phyloP scores from a whole-genome alignment of 2,888 invertebrate genomes.

The Lagria hirta region DNA sequence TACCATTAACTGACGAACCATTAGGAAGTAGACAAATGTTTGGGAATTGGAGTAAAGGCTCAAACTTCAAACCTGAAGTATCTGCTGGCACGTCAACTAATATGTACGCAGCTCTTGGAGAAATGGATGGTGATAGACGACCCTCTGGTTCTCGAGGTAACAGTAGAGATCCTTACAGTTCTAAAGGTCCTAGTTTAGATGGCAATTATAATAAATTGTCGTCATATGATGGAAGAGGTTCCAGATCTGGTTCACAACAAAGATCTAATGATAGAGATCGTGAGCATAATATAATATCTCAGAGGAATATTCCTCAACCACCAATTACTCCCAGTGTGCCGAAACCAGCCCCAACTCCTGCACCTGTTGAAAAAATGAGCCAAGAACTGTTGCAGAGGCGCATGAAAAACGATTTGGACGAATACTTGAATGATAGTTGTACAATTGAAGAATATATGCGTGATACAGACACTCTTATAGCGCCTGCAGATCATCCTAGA shows the following conservation, averaged over 20 bases:
- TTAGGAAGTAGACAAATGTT: conserved; percentile 54
- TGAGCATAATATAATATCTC: conserved; percentile 29
- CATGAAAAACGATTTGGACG: conserved; percentile 47
- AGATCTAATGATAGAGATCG: conserved; percentile 52
- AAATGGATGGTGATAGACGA: conserved; percentile 48
- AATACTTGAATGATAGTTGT: conserved; percentile 47
- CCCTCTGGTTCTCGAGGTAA: conserved; percentile 31
- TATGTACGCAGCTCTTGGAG: conserved; percentile 56
- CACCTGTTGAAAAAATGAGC: conserved; percentile 21
- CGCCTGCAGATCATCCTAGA: conserved; percentile 36
- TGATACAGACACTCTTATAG: conserved; percentile 44
- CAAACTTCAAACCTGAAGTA: conserved; percentile 42
- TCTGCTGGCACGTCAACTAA: conserved; percentile 51
- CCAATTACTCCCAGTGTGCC: conserved; percentile 10
- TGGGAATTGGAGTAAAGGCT: conserved; percentile 50
- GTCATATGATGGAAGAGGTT: conserved; percentile 54
- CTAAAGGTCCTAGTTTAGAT: conserved; percentile 53
- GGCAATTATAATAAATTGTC: conserved; percentile 37
- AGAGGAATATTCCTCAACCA: conserved; percentile 1
- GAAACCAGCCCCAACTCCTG: conserved; percentile 18
- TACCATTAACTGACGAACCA: conserved; percentile 54
- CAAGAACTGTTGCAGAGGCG: conserved; percentile 44
- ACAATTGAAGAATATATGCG: conserved; percentile 44
- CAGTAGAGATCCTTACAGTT: conserved; percentile 48
- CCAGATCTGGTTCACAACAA: conserved; percentile 62